Percentiles rank a stretch among this genome's conserved stretches.
Conservation (phyloP, 1,140 invertebrate genomes). For the Diorhabda elongata region DNA sequence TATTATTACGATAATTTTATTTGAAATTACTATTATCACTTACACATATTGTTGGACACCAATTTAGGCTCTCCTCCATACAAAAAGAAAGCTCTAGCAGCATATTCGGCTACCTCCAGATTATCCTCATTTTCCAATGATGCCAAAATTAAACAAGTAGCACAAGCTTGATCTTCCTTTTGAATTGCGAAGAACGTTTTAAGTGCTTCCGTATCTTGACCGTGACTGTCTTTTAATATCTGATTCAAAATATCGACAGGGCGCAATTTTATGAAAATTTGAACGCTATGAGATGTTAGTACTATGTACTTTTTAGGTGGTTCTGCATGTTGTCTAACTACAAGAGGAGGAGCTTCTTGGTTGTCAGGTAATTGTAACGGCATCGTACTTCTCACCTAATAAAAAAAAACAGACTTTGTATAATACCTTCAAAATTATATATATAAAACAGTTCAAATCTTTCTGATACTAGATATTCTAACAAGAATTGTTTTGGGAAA, state of each 20-base stretch:
- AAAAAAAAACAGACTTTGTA: slow-evolving; percentile 5
- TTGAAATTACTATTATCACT: slow-evolving; percentile 12
- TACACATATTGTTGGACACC: slow-evolving; percentile 34
- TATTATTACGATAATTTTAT: neutral
- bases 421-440: neutral
- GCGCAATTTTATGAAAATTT: slow-evolving; percentile 76
- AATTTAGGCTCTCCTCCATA: slow-evolving; percentile 75
- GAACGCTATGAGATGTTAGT: slow-evolving; percentile 80
- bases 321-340: slow-evolving; percentile 74
- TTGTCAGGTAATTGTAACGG: slow-evolving; percentile 5
- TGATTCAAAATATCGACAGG: slow-evolving; percentile 82
- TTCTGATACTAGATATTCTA: no score
- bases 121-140: slow-evolving; percentile 67
- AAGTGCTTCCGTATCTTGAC: slow-evolving; percentile 78
- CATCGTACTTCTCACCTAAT: slow-evolving; percentile 21
- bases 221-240: slow-evolving; percentile 73
- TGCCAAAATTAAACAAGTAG: slow-evolving; percentile 80
- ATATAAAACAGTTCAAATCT: no score
- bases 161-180: slow-evolving; percentile 81
- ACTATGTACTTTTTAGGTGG: slow-evolving; percentile 74
- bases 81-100: slow-evolving; percentile 85
- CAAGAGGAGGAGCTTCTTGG: slow-evolving; percentile 49
- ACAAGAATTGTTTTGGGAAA: no score
- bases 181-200: slow-evolving; percentile 82
- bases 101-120: slow-evolving; percentile 77